Conservation (phyloP, 2,888 invertebrate genomes). For the Coenonympha glycerion region DNA sequence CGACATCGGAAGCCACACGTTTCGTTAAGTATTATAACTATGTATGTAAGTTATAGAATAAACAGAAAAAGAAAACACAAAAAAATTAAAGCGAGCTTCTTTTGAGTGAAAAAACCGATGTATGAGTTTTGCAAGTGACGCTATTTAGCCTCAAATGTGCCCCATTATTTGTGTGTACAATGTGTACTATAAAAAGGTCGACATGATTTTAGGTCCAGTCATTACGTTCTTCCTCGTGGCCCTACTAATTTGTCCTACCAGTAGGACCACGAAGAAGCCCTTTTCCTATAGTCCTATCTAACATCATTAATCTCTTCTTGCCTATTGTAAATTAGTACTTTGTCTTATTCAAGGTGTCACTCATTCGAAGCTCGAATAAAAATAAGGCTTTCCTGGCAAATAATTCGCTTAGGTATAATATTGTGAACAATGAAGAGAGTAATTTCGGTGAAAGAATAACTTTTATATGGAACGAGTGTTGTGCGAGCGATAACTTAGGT, state of each 20-base stretch:
- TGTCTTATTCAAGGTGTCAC: too few species aligned
- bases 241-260: background rate
- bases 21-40: constrained; percentile 65
- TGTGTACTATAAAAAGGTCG: background rate
- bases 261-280: too few species aligned
- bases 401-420: constrained; percentile 53
- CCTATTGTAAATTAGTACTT: too few species aligned
- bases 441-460: constrained; percentile 30
- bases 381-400: constrained; percentile 66
- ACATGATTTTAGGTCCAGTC: background rate
- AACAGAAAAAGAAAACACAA: constrained; percentile 52
- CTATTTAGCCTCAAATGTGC: too few species aligned
- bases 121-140: too few species aligned
- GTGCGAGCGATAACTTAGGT: constrained; percentile 42
- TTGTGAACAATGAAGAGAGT: constrained; percentile 33
- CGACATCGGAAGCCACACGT: constrained; percentile 71
- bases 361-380: constrained; percentile 56
- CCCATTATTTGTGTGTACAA: too few species aligned
- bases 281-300: too few species aligned
- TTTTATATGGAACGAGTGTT: constrained; percentile 39
- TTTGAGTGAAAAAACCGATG: constrained; percentile 56
- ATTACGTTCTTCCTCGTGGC: background rate
- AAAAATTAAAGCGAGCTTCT: constrained; percentile 58
- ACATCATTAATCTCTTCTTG: too few species aligned
- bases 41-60: constrained; percentile 70